Conservation (phyloP, 1,140 invertebrate genomes). For the Batillaria attramentaria region DNA sequence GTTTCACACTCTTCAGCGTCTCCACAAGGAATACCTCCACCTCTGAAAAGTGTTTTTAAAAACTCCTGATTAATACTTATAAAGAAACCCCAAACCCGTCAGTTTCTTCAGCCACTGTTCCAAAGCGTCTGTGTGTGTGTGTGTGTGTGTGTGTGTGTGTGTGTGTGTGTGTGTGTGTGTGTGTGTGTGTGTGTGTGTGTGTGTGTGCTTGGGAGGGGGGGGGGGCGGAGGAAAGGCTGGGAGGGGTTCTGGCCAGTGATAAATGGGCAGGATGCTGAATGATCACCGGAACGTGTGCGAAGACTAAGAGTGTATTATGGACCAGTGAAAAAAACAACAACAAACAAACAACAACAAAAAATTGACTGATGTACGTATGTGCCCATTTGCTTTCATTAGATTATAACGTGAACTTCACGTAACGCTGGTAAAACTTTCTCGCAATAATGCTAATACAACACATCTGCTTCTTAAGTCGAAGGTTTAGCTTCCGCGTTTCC, state of each 20-base stretch:
- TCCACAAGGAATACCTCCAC: conserved; percentile 58
- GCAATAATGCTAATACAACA: too few species aligned
- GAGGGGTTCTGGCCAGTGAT: background rate
- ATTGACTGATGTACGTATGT: background rate
- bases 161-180: background rate
- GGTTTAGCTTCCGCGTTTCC: too few species aligned
- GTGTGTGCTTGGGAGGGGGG: background rate
- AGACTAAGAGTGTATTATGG: background rate
- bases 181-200: background rate
- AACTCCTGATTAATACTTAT: background rate
- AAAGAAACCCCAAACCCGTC: background rate
- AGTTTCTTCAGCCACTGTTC: background rate
- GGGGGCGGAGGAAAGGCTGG: background rate
- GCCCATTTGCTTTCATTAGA: too few species aligned
- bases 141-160: conserved; percentile 9
- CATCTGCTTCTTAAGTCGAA: too few species aligned
- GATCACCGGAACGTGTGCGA: background rate
- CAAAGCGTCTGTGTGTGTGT: background rate
- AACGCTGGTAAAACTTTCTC: too few species aligned
- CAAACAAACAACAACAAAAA: background rate
- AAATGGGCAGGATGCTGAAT: background rate
- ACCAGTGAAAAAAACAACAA: background rate
- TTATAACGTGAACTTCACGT: too few species aligned
- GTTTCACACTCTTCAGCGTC: conserved; percentile 54
- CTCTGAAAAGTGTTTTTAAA: conserved; percentile 42